A percentile compares a stretch with the other conserved stretches of the same genome.
Evolutionary conservation across 2,797 vertebrate genomes (phyloP).

Genomic region (Capromys pilorides): DNA sequence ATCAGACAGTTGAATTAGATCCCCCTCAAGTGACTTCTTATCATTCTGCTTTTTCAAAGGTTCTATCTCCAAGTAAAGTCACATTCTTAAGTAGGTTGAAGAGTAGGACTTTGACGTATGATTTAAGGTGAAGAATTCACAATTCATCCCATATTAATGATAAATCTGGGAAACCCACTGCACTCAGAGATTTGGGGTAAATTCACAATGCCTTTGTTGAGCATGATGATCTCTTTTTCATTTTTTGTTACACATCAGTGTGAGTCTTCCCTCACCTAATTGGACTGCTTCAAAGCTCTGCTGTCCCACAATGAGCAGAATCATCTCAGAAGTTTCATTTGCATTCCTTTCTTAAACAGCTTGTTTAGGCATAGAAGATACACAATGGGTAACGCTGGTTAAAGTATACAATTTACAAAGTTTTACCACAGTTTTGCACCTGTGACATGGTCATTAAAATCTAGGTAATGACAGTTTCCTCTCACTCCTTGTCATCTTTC

Average conservation of each 20-base stretch:
- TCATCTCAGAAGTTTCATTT: not conserved
- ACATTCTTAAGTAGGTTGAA: not conserved
- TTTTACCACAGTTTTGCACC: accelerated
- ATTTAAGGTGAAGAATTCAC: not conserved
- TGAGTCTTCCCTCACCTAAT: not conserved
- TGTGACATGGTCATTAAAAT: not conserved
- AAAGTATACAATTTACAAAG: not conserved
- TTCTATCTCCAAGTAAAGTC: not conserved
- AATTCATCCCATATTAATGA: too few relatives aligned
- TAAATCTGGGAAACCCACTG: not conserved
- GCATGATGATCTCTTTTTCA: too few relatives aligned
- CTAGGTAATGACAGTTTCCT: not conserved
- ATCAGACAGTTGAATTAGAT: not conserved
- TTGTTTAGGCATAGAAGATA: too few relatives aligned
- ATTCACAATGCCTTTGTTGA: too few relatives aligned
- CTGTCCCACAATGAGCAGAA: not conserved
- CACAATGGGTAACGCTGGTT: not conserved
- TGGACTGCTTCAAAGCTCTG: not conserved
- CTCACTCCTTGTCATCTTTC: not conserved
- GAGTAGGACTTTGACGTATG: not conserved
- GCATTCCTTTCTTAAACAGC: not conserved
- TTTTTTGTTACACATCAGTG: too few relatives aligned
- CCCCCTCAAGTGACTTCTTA: too few relatives aligned
- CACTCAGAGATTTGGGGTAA: not conserved
- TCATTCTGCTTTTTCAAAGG: not conserved